These are phyloP conservation scores for Cyclopterus lumpus DNA, from an alignment of 2,797 vertebrate genomes.

Conservation along the genomic window DNA sequence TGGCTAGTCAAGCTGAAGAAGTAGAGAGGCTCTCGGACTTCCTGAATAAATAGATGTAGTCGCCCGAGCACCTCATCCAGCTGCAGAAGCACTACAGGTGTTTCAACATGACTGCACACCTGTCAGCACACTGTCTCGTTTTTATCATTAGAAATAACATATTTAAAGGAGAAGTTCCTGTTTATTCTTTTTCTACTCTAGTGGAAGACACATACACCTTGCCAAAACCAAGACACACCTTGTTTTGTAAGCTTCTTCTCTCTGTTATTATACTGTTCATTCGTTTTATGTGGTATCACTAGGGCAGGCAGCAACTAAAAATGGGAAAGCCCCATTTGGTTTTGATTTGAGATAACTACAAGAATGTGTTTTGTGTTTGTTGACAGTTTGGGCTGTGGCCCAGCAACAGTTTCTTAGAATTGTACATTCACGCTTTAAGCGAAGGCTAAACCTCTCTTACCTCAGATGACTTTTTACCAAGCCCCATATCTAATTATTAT, in stretches of 20 bases:
- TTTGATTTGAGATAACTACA: conserved; percentile 70
- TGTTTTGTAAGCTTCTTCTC: conserved; percentile 52
- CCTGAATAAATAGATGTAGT: neutral
- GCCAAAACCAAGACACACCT: conserved; percentile 72
- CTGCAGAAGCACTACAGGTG: neutral
- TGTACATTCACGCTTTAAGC: conserved; percentile 35
- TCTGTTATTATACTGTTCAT: conserved; percentile 48
- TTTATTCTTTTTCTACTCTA: conserved; percentile 52
- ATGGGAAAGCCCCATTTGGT: conserved; percentile 78
- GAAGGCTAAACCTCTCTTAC: conserved; percentile 16
- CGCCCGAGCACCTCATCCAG: neutral
- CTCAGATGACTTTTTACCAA: conserved; percentile 11
- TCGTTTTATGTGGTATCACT: conserved; percentile 78
- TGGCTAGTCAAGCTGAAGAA: neutral
- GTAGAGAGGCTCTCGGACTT: neutral
- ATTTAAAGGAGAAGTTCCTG: conserved; percentile 57
- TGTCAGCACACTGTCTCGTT: neutral
- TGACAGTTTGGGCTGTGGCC: conserved; percentile 67
- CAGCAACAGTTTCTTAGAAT: conserved; percentile 77
- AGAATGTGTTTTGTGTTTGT: conserved; percentile 68
- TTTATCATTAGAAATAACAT: conserved; percentile 18
- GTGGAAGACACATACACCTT: conserved; percentile 33
- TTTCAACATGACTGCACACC: conserved; percentile 11
- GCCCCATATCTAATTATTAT: neutral
- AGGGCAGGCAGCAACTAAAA: conserved; percentile 58